phyloP scores from a whole-genome alignment of 2,797 vertebrate species.

The Coracias cyanogaster region DNA sequence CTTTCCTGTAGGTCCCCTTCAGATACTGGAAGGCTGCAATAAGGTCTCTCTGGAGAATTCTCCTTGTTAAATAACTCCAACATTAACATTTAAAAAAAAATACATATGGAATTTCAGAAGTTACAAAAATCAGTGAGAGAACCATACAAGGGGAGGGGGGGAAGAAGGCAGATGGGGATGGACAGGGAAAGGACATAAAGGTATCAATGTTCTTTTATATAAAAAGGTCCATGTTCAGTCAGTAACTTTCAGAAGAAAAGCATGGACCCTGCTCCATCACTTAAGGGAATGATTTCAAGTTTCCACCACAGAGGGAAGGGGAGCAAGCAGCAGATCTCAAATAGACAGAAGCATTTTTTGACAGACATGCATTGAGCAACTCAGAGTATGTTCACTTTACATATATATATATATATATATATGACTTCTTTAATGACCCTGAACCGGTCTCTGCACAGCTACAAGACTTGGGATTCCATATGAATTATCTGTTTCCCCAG shows the following conservation, averaged over 20 bases:
- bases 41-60: no score
- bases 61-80: no score
- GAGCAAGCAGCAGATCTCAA: background rate
- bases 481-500: background rate
- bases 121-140: no score
- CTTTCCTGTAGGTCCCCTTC: no score
- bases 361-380: background rate
- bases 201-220: no score
- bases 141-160: no score
- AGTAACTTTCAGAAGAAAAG: constrained; percentile 11
- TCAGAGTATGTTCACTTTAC: background rate
- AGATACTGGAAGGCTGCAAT: no score
- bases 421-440: background rate
- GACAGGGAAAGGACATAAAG: no score
- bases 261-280: background rate
- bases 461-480: background rate
- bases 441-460: background rate
- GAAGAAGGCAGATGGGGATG: no score
- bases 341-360: background rate
- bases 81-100: no score
- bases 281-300: background rate
- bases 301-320: background rate
- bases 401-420: background rate
- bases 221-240: background rate
- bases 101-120: no score